Evolutionary conservation across 2,797 vertebrate species (phyloP).

Genomic region (Choloepus didactylus): DNA sequence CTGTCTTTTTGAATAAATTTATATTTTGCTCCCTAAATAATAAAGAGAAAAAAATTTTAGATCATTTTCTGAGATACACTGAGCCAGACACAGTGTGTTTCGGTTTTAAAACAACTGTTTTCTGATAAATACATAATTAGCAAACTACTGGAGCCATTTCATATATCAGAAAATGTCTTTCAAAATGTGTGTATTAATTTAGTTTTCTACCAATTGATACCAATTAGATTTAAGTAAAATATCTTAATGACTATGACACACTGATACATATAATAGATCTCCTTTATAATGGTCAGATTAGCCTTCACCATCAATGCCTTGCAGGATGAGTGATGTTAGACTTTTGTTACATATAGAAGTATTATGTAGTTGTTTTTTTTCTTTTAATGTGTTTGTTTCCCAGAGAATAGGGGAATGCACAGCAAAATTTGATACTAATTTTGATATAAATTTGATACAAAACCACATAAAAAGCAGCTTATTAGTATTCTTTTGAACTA

Average conservation of each 20-base stretch:
- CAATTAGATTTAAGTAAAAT: constrained; percentile 31
- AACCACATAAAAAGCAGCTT: not conserved
- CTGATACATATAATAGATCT: not conserved
- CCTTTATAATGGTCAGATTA: constrained; percentile 8
- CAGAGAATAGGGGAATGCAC: not conserved
- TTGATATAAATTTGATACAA: not conserved
- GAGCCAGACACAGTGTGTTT: not conserved
- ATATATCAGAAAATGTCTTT: constrained; percentile 16
- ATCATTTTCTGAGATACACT: constrained; percentile 25
- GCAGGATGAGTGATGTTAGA: not conserved
- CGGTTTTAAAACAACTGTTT: constrained; percentile 39
- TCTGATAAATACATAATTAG: constrained; percentile 20
- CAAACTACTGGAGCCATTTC: not conserved
- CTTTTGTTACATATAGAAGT: not conserved
- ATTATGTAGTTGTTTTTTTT: not conserved
- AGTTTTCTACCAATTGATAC: not conserved
- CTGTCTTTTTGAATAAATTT: not conserved
- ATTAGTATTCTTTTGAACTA: not conserved
- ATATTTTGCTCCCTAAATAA: not conserved
- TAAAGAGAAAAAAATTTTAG: not conserved
- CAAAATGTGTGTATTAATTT: not conserved
- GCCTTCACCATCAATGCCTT: not conserved
- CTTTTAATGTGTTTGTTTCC: not conserved
- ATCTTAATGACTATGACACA: constrained; percentile 33
- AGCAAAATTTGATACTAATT: not conserved